A percentile compares a stretch with the other conserved stretches of the same genome.
These are phyloP conservation scores for Scolanthus callimorphus DNA, from an alignment of 92 coral and sea anemone genomes.

Conservation along the genomic window DNA sequence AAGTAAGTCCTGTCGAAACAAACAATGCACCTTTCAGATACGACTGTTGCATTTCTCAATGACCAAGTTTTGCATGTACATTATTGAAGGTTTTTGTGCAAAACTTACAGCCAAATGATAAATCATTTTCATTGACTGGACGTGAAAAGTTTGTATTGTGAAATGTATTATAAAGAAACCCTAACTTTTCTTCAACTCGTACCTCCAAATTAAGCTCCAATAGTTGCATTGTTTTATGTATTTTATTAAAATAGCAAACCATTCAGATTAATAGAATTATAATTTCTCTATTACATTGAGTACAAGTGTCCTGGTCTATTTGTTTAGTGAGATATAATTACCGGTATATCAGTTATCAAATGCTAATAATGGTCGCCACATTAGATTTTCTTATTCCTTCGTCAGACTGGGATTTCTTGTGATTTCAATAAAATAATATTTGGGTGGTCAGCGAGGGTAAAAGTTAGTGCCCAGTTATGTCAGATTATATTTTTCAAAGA, in stretches of 20 bases:
- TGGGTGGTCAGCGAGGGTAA: neutral
- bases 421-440: neutral
- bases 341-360: too few relatives aligned
- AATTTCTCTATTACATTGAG: slow-evolving; percentile 12
- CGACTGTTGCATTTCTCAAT: slow-evolving; percentile 33
- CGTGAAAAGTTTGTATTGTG: slow-evolving; percentile 3
- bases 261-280: slow-evolving; percentile 27
- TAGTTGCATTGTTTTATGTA: slow-evolving; percentile 5
- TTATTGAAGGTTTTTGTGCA: slow-evolving; percentile 13
- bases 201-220: slow-evolving; percentile 5
- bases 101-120: slow-evolving; percentile 1
- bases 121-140: neutral
- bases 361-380: neutral
- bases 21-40: slow-evolving; percentile 46
- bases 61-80: slow-evolving; percentile 23
- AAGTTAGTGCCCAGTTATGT: neutral
- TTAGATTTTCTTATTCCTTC: neutral
- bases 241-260: slow-evolving; percentile 29
- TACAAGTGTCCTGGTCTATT: slow-evolving; percentile 30
- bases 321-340: slow-evolving; percentile 3
- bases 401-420: neutral
- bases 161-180: slow-evolving; percentile 3
- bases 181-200: slow-evolving; percentile 2
- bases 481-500: slow-evolving; percentile 5
- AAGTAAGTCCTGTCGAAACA: slow-evolving; percentile 51